These are phyloP conservation scores for Orius insidiosus DNA, from an alignment of 1,140 invertebrate species.

Conservation along the genomic window DNA sequence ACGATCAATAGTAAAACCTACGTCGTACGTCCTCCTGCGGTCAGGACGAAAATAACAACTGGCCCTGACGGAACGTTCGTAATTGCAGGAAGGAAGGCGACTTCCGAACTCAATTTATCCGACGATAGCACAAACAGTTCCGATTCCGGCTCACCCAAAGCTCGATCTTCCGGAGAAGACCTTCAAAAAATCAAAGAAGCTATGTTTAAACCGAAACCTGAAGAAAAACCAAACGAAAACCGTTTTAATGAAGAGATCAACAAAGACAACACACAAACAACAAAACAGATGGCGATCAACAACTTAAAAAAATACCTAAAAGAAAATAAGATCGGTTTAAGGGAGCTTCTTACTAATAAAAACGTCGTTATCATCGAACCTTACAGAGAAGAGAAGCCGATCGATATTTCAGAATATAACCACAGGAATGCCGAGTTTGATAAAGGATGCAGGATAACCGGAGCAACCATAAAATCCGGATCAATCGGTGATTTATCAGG, in stretches of 20 bases:
- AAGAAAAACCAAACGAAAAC: slow-evolving; percentile 4
- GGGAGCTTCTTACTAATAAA: slow-evolving; percentile 58
- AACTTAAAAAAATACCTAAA: slow-evolving; percentile 61
- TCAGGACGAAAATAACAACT: slow-evolving; percentile 17
- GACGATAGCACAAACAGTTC: slow-evolving; percentile 12
- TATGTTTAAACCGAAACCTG: slow-evolving; percentile 12
- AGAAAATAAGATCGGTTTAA: slow-evolving; percentile 50
- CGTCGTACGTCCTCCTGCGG: slow-evolving; percentile 2
- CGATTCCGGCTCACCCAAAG: not conserved
- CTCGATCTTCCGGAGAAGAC: slow-evolving; percentile 8
- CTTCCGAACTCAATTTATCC: slow-evolving; percentile 16
- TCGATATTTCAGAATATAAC: slow-evolving; percentile 14
- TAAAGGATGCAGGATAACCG: slow-evolving; percentile 21
- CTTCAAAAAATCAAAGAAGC: slow-evolving; percentile 15
- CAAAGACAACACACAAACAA: not conserved
- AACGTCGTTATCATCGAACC: slow-evolving; percentile 72
- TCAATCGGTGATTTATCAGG: not conserved
- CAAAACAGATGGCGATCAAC: slow-evolving; percentile 33
- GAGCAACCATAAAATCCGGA: slow-evolving; percentile 24
- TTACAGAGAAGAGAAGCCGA: slow-evolving; percentile 35
- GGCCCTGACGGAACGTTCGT: slow-evolving; percentile 16
- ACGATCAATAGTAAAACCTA: not conserved
- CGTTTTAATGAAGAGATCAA: slow-evolving; percentile 12
- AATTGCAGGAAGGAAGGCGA: slow-evolving; percentile 15
- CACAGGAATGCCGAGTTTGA: slow-evolving; percentile 12